These are phyloP conservation scores for Trichonephila clavipes DNA, from an alignment of 1,140 invertebrate species.

Conservation along the genomic window DNA sequence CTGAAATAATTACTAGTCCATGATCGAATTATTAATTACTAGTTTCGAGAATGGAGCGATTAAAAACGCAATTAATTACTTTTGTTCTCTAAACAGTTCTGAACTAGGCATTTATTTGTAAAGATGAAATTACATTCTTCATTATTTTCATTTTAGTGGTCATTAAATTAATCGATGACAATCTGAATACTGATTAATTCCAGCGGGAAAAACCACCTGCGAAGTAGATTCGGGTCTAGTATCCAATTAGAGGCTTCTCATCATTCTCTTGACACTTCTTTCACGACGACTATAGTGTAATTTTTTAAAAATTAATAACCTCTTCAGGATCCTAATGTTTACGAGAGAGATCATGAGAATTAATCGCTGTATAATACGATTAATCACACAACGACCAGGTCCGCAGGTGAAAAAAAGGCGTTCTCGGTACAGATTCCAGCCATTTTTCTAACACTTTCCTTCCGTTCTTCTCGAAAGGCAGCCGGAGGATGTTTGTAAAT, in stretches of 20 bases:
- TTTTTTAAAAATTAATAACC: constrained; percentile 29
- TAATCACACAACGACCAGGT: constrained; percentile 4
- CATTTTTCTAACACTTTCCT: constrained; percentile 14
- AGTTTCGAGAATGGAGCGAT: too few relatives aligned
- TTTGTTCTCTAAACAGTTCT: neutral
- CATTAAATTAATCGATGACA: constrained; percentile 41
- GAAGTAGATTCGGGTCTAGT: neutral
- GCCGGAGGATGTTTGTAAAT: neutral
- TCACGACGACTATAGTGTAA: neutral
- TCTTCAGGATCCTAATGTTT: constrained; percentile 4
- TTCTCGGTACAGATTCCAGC: constrained; percentile 9
- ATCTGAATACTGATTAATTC: constrained; percentile 44
- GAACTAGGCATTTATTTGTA: constrained; percentile 35
- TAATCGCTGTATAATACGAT: constrained; percentile 22
- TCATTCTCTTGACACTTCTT: constrained; percentile 29
- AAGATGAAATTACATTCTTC: constrained; percentile 4
- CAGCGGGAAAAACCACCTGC: neutral
- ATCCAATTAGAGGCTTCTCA: constrained; percentile 27
- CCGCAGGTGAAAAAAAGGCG: constrained; percentile 48
- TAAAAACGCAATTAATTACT: constrained; percentile 10
- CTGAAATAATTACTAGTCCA: neutral
- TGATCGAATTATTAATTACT: neutral
- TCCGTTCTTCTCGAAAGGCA: neutral
- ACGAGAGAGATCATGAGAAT: constrained; percentile 3
- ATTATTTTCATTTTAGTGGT: constrained; percentile 22